These are phyloP conservation scores for Cepphus grylle DNA, from an alignment of 2,113 vertebrate genomes.

Conservation along the genomic window DNA sequence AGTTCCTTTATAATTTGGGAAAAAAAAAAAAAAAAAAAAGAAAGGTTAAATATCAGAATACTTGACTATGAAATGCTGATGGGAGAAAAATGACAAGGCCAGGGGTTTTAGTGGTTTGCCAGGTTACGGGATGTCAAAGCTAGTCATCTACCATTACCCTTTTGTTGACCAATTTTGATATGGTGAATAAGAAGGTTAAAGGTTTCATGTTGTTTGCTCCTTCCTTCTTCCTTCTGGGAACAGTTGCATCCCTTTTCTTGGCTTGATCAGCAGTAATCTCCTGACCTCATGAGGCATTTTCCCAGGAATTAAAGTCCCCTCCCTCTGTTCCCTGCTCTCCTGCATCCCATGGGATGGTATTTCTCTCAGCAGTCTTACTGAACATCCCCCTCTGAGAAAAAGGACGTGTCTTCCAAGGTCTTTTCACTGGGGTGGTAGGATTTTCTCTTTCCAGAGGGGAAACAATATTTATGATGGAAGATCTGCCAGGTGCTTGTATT, in stretches of 20 bases:
- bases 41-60: background rate
- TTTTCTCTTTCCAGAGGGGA: background rate
- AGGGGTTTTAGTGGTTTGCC: background rate
- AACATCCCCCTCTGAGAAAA: background rate
- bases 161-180: background rate
- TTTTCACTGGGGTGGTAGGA: background rate
- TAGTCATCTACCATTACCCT: background rate
- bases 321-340: background rate
- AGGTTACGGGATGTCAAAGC: background rate
- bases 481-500: background rate
- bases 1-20: background rate
- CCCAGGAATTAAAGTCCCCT: constrained; percentile 39
- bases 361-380: background rate
- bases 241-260: constrained; percentile 19
- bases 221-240: constrained; percentile 19
- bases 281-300: constrained; percentile 48
- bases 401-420: background rate
- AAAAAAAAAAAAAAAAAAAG: rapidly evolving
- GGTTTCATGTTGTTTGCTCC: background rate
- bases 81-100: background rate
- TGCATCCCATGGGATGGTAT: background rate
- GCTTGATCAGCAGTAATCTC: background rate
- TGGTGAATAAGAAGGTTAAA: constrained; percentile 6
- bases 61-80: background rate
- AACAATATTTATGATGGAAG: background rate